Evolutionary conservation across 2,113 vertebrate species (phyloP).

Genomic region (Cisticola juncidis): DNA sequence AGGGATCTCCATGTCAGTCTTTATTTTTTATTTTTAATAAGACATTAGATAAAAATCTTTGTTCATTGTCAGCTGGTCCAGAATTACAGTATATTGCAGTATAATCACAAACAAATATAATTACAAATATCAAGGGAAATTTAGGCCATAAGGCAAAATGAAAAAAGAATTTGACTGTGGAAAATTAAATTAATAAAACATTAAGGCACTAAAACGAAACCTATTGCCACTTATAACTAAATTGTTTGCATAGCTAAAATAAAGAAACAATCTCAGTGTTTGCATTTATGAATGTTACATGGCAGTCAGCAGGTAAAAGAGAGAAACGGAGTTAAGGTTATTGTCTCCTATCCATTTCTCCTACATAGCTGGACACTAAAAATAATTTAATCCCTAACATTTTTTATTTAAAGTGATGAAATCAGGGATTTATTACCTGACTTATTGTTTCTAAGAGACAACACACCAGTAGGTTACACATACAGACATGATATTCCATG

Average conservation of each 20-base stretch:
- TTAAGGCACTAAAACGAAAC: slow-evolving; percentile 33
- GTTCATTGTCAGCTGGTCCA: slow-evolving; percentile 15
- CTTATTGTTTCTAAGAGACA: not conserved
- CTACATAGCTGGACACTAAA: not conserved
- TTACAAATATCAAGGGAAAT: slow-evolving; percentile 59
- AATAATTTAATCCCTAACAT: not conserved
- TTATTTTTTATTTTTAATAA: slow-evolving; percentile 9
- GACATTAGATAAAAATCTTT: not conserved
- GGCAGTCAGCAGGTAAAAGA: not conserved
- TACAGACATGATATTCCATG: not conserved
- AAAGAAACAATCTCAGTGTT: slow-evolving; percentile 25
- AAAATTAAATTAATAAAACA: slow-evolving; percentile 69
- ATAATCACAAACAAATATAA: slow-evolving; percentile 51
- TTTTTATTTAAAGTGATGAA: slow-evolving; percentile 19
- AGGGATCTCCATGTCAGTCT: not conserved
- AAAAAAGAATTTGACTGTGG: slow-evolving; percentile 26
- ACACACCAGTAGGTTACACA: not conserved
- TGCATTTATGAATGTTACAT: slow-evolving; percentile 42
- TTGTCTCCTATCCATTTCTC: not conserved
- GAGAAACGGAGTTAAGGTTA: not conserved
- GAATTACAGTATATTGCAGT: slow-evolving; percentile 9
- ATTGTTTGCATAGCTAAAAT: slow-evolving; percentile 40
- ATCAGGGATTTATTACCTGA: not conserved
- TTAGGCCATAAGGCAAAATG: slow-evolving; percentile 32
- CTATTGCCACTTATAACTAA: slow-evolving; percentile 41